Percentiles rank a stretch among this genome's conserved stretches.
Evolutionary conservation across 2,113 vertebrate species (phyloP).

Genomic region (Calyptomena viridis): DNA sequence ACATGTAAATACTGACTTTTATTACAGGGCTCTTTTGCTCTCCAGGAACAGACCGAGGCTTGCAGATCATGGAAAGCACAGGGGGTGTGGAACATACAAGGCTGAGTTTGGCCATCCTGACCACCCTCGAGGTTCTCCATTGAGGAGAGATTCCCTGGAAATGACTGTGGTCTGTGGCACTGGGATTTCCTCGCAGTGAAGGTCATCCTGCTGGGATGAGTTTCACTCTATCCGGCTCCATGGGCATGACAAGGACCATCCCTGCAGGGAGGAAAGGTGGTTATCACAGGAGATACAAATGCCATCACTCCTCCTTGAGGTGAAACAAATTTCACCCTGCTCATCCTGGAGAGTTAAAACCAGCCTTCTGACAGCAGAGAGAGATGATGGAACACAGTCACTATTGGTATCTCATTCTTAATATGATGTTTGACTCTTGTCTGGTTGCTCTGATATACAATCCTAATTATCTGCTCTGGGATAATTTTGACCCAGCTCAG

Average conservation of each 20-base stretch:
- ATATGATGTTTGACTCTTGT: background rate
- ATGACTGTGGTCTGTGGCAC: background rate
- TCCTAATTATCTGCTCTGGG: background rate
- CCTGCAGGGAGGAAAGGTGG: background rate
- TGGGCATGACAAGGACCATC: no score
- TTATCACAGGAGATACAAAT: background rate
- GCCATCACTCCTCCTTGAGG: background rate
- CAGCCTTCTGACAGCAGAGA: background rate
- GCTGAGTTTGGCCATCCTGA: background rate
- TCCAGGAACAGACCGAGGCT: background rate
- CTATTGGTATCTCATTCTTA: background rate
- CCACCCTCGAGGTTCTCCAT: background rate
- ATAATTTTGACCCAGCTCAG: background rate
- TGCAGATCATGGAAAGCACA: background rate
- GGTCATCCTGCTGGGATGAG: background rate
- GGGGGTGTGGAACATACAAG: rapidly evolving
- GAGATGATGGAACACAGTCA: background rate
- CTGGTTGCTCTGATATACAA: background rate
- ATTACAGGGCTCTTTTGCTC: background rate
- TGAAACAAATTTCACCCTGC: background rate
- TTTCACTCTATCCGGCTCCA: background rate
- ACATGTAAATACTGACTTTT: background rate
- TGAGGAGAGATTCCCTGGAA: background rate
- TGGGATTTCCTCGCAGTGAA: background rate
- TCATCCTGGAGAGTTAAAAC: background rate